Evolutionary conservation across 2,113 vertebrate species (phyloP).

Genomic region (Carassius auratus): DNA sequence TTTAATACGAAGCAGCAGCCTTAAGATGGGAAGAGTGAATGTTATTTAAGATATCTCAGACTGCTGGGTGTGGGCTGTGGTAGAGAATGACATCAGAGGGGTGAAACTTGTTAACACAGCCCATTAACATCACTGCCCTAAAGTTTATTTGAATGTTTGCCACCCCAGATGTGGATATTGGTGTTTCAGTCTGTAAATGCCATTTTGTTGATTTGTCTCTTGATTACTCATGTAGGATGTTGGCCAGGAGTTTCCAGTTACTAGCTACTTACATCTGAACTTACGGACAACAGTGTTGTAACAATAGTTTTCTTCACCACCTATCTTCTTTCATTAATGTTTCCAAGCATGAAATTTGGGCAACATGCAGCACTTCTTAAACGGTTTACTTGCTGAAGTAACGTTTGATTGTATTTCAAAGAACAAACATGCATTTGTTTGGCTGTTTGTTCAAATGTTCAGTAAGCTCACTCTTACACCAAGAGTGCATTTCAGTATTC

Average conservation of each 20-base stretch:
- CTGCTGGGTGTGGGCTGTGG: background rate
- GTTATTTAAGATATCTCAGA: constrained; percentile 31
- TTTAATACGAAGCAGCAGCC: constrained; percentile 57
- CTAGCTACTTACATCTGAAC: background rate
- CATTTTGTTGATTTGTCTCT: background rate
- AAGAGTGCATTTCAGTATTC: background rate
- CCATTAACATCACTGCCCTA: background rate
- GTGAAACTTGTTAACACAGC: background rate
- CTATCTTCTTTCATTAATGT: background rate
- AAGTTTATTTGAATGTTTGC: background rate
- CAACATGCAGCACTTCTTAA: background rate
- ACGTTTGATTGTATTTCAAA: background rate
- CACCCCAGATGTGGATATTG: background rate
- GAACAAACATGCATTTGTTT: background rate
- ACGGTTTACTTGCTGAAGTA: background rate
- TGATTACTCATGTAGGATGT: constrained; percentile 1
- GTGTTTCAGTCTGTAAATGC: background rate
- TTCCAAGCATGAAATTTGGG: background rate
- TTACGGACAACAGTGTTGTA: background rate
- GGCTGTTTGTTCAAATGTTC: background rate
- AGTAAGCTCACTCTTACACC: background rate
- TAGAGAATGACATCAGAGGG: background rate
- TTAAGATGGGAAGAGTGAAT: constrained; percentile 44
- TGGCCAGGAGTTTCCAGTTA: background rate
- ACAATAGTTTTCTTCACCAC: background rate